Percentiles rank a stretch among this genome's conserved stretches.
phyloP scores from a whole-genome alignment of 2,797 vertebrate species.

The Neoniphon sammara region DNA sequence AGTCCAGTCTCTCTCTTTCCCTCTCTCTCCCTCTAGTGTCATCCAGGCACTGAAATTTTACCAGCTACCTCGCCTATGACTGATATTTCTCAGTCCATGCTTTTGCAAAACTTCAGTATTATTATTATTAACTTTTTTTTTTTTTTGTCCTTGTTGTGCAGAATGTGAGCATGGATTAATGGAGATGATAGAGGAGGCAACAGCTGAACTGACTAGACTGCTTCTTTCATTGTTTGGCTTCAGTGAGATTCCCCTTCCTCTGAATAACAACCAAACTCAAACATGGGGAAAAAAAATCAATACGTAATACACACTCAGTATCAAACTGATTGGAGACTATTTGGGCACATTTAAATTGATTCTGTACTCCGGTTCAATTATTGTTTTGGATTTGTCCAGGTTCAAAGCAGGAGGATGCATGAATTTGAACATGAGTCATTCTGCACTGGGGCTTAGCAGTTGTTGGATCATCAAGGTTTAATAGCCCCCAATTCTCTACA shows the following conservation, averaged over 20 bases:
- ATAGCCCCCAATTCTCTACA: conserved; percentile 27
- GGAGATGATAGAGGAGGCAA: conserved; percentile 39
- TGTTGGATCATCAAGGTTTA: conserved; percentile 45
- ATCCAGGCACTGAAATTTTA: conserved; percentile 48
- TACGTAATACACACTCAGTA: conserved; percentile 43
- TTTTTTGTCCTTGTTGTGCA: conserved; percentile 26
- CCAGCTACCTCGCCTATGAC: conserved; percentile 33
- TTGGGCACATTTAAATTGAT: conserved; percentile 48
- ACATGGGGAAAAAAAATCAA: conserved; percentile 46
- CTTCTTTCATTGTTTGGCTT: conserved; percentile 21
- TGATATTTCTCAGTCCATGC: conserved; percentile 41
- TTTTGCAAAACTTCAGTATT: conserved; percentile 55
- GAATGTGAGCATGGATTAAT: conserved; percentile 34
- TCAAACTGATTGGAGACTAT: conserved; percentile 40
- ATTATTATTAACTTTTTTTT: conserved; percentile 44
- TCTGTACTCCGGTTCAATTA: conserved; percentile 26
- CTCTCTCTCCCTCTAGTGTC: not conserved
- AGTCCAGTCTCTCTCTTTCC: conserved; percentile 31
- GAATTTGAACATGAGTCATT: conserved; percentile 21
- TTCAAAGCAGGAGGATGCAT: conserved; percentile 32
- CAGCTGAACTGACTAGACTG: conserved; percentile 30
- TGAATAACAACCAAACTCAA: conserved; percentile 29
- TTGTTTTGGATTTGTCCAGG: conserved; percentile 46
- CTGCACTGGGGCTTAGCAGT: conserved; percentile 26
- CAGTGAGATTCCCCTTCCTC: conserved; percentile 4